phyloP scores from a whole-genome alignment of 2,888 invertebrate genomes.

The Monopis laevigella region DNA sequence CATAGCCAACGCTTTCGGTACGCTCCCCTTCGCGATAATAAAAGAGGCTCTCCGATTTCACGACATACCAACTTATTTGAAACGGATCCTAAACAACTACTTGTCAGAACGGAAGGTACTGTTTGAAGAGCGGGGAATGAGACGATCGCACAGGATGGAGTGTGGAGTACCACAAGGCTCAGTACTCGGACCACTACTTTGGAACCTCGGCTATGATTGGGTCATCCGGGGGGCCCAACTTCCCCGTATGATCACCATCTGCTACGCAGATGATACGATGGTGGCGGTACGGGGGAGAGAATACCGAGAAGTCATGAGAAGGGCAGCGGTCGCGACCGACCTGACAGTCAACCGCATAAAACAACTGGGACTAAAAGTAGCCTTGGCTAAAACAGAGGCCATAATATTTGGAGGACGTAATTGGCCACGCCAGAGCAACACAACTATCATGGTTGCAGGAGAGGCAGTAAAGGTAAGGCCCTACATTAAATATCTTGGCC shows the following conservation, averaged over 20 bases:
- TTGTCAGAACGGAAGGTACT: neutral
- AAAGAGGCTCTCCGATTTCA: too few species aligned
- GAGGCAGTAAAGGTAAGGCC: neutral
- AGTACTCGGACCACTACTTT: too few species aligned
- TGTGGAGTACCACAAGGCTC: too few species aligned
- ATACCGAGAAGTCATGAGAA: neutral
- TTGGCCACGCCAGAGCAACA: neutral
- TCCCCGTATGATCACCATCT: neutral
- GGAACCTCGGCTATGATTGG: too few species aligned
- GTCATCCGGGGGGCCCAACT: neutral
- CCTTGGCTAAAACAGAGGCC: neutral
- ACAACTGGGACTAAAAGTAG: neutral
- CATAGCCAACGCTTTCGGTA: neutral
- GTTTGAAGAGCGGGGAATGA: neutral
- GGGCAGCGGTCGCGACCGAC: neutral
- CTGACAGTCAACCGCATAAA: neutral
- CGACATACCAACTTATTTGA: neutral
- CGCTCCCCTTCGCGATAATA: neutral
- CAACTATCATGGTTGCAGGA: neutral
- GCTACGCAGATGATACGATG: too few species aligned
- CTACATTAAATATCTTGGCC: neutral
- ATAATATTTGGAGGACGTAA: neutral
- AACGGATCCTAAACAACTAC: neutral
- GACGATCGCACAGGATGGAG: neutral
- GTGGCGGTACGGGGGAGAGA: neutral